phyloP scores from a whole-genome alignment of 1,140 invertebrate species.

The Diuraphis noxia region DNA sequence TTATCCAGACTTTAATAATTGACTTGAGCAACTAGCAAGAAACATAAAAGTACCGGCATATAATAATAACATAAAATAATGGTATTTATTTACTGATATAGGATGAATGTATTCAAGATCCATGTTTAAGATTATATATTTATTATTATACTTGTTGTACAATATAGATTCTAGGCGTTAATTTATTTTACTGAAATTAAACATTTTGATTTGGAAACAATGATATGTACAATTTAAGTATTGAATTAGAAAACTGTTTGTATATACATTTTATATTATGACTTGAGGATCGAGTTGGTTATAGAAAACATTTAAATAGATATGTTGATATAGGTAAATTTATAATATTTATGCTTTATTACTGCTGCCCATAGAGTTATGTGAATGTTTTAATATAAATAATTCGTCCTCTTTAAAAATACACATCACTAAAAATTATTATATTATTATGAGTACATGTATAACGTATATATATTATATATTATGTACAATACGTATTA shows the following conservation, averaged over 20 bases:
- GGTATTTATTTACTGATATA: slow-evolving; percentile 1
- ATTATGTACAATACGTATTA: neutral
- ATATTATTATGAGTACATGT: neutral
- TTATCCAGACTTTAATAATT: slow-evolving; percentile 17
- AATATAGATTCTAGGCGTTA: neutral
- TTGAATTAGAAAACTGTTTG: neutral
- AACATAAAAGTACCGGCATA: neutral
- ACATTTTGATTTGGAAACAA: neutral
- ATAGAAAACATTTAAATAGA: too few species aligned
- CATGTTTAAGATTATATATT: neutral
- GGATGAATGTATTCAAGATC: neutral
- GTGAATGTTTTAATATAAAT: neutral
- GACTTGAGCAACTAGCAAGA: neutral
- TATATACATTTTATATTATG: too few species aligned
- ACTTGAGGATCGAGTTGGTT: too few species aligned
- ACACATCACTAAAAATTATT: neutral
- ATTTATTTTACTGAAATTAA: neutral
- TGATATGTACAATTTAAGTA: neutral
- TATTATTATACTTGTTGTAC: neutral
- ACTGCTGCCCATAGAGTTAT: too few species aligned
- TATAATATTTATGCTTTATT: too few species aligned
- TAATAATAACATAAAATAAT: slow-evolving; percentile 9
- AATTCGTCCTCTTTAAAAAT: neutral
- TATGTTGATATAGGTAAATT: too few species aligned
- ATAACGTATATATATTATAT: neutral